Evolutionary conservation across 2,888 invertebrate species (phyloP), one percentile per base, ranked within the genome.

Genomic region (Drosophila mayaguana): DNA sequence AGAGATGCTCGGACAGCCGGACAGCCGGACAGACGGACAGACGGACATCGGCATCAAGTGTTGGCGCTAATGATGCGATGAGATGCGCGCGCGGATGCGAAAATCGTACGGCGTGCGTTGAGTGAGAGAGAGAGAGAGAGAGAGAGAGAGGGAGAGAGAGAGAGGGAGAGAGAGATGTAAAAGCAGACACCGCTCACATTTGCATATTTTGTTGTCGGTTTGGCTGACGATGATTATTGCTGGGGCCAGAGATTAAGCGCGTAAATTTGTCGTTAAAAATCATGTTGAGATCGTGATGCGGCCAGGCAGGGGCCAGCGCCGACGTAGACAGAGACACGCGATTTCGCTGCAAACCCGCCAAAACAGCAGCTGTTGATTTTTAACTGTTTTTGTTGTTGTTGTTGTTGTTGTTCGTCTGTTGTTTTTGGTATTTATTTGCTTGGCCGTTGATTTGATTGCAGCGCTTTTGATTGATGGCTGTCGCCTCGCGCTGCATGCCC

Each of bases 211-310:
- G 76, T 80, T 80, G 84, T 76, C 67, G 72, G 59, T 36, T 63
- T 54, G 56, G 63, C 65, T 73, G 78, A 77, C 78, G 78, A 77
- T 77, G 69, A 63, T 71, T 70, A 74, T 73, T 73, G 75, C 67
- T 48, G 68, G 67, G 75, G 72, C 81, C 72, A 78, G 75, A 81
- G 87, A 86, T 87, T 87, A 87, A 83, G 75, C 87, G 86, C 86
- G 87, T 87, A 87, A 87, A 87, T 87, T 87, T 87, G 87, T 86
- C 88, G 86, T 86, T 86, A 87, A 88, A 83, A 86, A 83, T 83
- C 88, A 88, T 86, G 88, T 86, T 67, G 63, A 62, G 72, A 75
- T 74, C 66, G 74, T 61, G 54, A 61, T 57, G 46, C 50, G 36
- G 20, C 18, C 50, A 36, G 53, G 22, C 36, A 11, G 43, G n/a